Conservation (phyloP, 1,140 invertebrate genomes). For the Diorhabda elongata region DNA sequence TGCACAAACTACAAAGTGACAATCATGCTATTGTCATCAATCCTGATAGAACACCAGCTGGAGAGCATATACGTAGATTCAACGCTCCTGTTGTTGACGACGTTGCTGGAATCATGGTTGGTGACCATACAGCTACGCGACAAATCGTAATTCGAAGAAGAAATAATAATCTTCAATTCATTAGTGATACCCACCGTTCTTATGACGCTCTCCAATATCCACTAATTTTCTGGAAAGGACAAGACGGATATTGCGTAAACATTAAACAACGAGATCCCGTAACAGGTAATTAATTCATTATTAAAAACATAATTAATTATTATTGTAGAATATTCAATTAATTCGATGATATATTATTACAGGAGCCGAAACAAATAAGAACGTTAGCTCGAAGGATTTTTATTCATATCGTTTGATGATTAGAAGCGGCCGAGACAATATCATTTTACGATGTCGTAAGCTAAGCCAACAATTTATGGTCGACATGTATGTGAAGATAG, state of each 20-base stretch:
- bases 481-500: conserved; percentile 29
- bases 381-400: conserved; percentile 38
- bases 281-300: conserved; percentile 20
- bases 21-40: conserved; percentile 11
- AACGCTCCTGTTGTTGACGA: conserved; percentile 39
- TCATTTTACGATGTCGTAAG: conserved; percentile 28
- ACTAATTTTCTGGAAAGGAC: conserved; percentile 50
- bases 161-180: conserved; percentile 38
- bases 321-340: conserved; percentile 17
- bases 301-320: conserved; percentile 10
- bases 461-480: conserved; percentile 48
- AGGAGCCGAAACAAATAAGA: conserved; percentile 17
- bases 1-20: conserved; percentile 21
- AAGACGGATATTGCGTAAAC: conserved; percentile 49
- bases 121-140: conserved; percentile 26
- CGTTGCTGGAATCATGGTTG: conserved; percentile 34
- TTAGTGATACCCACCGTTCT: conserved; percentile 47
- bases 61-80: conserved; percentile 36
- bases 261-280: conserved; percentile 45
- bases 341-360: conserved; percentile 20
- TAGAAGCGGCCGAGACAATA: conserved; percentile 42
- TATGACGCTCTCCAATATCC: conserved; percentile 53
- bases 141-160: conserved; percentile 37
- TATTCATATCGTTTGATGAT: conserved; percentile 48
- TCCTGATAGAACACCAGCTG: conserved; percentile 19